Evolutionary conservation across 2,113 vertebrate species (phyloP).

Genomic region (Neotragus pygmaeus): DNA sequence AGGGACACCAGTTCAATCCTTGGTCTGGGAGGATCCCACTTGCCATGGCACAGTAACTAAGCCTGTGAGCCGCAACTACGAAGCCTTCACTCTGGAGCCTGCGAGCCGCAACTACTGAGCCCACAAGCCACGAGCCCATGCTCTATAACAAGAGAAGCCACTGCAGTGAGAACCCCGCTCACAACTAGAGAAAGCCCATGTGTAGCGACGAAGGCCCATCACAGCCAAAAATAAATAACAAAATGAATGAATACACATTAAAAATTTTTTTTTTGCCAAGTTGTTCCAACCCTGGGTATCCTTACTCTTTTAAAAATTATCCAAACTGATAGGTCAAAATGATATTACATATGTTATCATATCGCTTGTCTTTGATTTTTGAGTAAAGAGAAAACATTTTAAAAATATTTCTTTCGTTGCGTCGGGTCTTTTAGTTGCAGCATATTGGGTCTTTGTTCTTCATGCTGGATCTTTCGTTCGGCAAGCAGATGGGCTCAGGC

Average conservation of each 20-base stretch:
- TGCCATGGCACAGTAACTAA: neutral
- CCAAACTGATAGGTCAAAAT: neutral
- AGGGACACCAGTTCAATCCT: neutral
- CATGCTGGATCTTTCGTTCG: neutral
- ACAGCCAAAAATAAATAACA: neutral
- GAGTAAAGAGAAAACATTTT: neutral
- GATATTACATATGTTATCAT: neutral
- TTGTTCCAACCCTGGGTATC: neutral
- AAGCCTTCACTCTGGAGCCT: neutral
- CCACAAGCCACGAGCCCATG: neutral
- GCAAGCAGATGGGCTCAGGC: neutral
- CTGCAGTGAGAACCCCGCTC: rapidly evolving
- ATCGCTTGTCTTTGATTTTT: neutral
- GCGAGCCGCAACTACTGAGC: neutral
- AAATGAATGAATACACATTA: neutral
- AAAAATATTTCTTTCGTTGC: neutral
- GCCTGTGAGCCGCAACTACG: neutral
- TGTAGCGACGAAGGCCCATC: neutral
- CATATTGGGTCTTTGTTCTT: neutral
- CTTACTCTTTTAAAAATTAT: neutral
- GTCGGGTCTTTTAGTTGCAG: neutral
- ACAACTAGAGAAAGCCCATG: neutral
- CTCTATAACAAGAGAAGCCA: neutral
- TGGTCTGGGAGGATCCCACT: neutral
- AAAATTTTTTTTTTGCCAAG: neutral